These are phyloP conservation scores for Hemaris fuciformis DNA, from an alignment of 2,888 invertebrate species.

Conservation along the genomic window DNA sequence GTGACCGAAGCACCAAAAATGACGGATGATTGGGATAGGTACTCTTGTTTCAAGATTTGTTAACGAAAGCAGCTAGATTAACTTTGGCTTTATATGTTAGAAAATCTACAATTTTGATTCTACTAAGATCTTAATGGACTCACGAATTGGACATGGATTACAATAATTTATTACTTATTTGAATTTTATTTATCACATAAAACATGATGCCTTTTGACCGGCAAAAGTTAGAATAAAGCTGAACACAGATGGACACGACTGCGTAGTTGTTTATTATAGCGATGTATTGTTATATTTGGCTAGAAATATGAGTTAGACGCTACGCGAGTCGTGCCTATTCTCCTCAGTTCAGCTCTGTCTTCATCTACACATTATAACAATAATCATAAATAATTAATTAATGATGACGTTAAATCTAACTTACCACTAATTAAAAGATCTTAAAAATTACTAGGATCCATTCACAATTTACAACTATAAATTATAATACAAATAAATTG, in stretches of 20 bases:
- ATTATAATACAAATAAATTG: constrained; percentile 27
- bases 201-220: constrained; percentile 52
- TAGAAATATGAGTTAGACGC: neutral
- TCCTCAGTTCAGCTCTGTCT: constrained; percentile 15
- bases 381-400: constrained; percentile 46
- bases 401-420: constrained; percentile 41
- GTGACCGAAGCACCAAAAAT: constrained; percentile 48
- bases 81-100: constrained; percentile 54
- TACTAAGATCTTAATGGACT: constrained; percentile 42
- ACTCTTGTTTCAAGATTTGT: neutral
- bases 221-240: constrained; percentile 35
- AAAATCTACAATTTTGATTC: constrained; percentile 41
- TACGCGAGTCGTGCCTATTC: neutral
- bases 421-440: constrained; percentile 52
- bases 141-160: constrained; percentile 43
- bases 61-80: constrained; percentile 40
- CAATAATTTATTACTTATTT: constrained; percentile 28
- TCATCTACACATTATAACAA: constrained; percentile 34
- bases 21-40: constrained; percentile 36
- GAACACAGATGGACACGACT: neutral
- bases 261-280: constrained; percentile 18
- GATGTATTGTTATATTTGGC: constrained; percentile 4
- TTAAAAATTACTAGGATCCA: constrained; percentile 73
- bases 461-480: constrained; percentile 65
- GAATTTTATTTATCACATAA: constrained; percentile 32